phyloP scores from a whole-genome alignment of 2,888 invertebrate genomes.

The Ennomos fuscantarius region DNA sequence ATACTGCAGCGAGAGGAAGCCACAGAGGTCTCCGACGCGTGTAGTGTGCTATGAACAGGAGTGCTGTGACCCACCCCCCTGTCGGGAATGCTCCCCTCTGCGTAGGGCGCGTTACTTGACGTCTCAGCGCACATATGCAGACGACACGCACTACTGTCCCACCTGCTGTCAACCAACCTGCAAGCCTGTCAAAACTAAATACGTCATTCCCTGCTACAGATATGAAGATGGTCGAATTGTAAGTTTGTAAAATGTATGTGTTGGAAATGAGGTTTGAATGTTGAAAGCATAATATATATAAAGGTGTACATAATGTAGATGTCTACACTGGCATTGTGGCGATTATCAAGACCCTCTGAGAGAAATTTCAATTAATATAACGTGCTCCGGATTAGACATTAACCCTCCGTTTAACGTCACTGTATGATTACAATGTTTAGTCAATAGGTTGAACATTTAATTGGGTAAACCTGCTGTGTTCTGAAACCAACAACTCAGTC shows the following conservation, averaged over 20 bases:
- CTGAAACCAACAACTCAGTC: conserved; percentile 47
- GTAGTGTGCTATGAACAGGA: conserved; percentile 20
- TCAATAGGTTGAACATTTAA: conserved; percentile 4
- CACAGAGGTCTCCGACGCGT: conserved; percentile 24
- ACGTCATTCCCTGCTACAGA: conserved; percentile 77
- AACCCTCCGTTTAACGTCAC: conserved; percentile 1
- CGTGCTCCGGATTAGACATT: conserved; percentile 2
- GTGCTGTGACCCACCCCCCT: neutral
- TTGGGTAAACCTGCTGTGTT: conserved; percentile 13
- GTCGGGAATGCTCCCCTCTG: too few relatives aligned
- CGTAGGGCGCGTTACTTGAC: neutral
- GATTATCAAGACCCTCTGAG: neutral
- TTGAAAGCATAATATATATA: too few relatives aligned
- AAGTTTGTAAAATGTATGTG: conserved; percentile 49
- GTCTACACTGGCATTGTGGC: too few relatives aligned
- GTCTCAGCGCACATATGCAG: conserved; percentile 15
- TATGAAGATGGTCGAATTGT: conserved; percentile 80
- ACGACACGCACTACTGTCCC: conserved; percentile 25
- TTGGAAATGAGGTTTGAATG: neutral
- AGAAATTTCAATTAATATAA: conserved; percentile 4
- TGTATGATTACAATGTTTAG: conserved; percentile 9
- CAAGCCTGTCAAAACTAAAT: conserved; percentile 68
- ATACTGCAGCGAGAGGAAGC: conserved; percentile 56
- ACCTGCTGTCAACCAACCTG: conserved; percentile 43
- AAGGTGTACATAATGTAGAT: too few relatives aligned